Conservation (phyloP, 2,113 vertebrate genomes). For the Hippocampus barbouri region DNA sequence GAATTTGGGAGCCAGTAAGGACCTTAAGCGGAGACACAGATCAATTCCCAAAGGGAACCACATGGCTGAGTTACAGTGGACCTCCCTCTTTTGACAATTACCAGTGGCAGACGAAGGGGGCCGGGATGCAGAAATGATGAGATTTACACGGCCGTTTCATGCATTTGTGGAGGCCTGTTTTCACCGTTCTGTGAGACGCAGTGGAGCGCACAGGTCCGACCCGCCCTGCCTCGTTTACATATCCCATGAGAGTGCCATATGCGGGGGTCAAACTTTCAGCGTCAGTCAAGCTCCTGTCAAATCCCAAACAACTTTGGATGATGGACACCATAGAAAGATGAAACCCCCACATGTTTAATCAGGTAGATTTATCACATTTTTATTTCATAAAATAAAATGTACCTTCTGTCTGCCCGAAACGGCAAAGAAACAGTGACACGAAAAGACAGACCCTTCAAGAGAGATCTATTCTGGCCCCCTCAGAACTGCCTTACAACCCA, state of each 20-base stretch:
- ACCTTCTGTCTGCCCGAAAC: constrained; percentile 1
- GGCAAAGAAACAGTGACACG: constrained; percentile 28
- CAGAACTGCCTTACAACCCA: constrained; percentile 47
- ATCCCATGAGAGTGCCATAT: constrained; percentile 69
- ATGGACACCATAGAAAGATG: neutral
- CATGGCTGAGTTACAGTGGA: constrained; percentile 35
- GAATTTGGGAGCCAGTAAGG: constrained; percentile 22
- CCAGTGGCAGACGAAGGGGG: constrained; percentile 9
- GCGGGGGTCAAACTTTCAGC: constrained; percentile 64
- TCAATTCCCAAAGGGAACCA: constrained; percentile 24
- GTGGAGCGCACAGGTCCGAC: constrained; percentile 58
- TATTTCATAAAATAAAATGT: neutral
- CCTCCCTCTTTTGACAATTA: constrained; percentile 24
- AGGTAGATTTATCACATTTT: neutral
- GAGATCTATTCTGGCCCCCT: constrained; percentile 40
- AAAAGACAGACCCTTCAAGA: constrained; percentile 12
- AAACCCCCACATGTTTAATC: constrained; percentile 14
- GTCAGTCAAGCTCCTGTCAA: constrained; percentile 31
- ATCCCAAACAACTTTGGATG: constrained; percentile 28
- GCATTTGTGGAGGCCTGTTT: constrained; percentile 48
- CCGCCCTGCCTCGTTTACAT: constrained; percentile 63
- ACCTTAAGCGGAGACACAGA: constrained; percentile 3
- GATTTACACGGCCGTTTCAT: constrained; percentile 57
- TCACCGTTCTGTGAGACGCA: constrained; percentile 58
- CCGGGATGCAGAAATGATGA: constrained; percentile 22